Percentiles rank a stretch among this genome's conserved stretches.
Conservation (phyloP, 30 jellyfish, hydroid and myxozoan species). For the Mastigias papua region DNA sequence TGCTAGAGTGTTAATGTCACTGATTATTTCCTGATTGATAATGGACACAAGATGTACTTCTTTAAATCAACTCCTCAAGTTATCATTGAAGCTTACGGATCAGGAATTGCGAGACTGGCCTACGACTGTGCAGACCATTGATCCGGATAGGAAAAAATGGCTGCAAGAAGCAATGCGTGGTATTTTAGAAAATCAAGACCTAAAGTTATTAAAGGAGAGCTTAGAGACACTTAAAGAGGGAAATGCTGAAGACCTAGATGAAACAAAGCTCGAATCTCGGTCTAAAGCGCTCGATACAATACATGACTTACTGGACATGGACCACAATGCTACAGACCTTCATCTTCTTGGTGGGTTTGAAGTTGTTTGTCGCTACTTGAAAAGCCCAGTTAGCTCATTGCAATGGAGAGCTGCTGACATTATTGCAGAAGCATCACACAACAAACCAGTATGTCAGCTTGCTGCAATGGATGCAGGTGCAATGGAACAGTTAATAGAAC, state of each 20-base stretch:
- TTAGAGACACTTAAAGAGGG: conserved; percentile 26
- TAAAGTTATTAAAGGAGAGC: conserved; percentile 47
- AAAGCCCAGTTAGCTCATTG: conserved; percentile 70
- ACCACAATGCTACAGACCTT: conserved; percentile 79
- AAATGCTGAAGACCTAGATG: conserved; percentile 27
- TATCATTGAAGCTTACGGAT: conserved; percentile 74
- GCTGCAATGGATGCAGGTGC: conserved; percentile 64
- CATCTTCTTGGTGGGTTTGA: conserved; percentile 76
- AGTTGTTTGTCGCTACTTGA: conserved; percentile 39
- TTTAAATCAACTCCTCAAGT: conserved; percentile 69
- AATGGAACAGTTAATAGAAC: conserved; percentile 23
- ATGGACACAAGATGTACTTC: conserved; percentile 7
- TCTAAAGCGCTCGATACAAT: conserved; percentile 68
- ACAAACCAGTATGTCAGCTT: conserved; percentile 81
- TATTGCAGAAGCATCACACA: conserved; percentile 82
- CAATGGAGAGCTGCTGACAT: conserved; percentile 92
- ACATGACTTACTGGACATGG: conserved; percentile 54
- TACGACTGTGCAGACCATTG: conserved; percentile 26
- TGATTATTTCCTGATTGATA: no score
- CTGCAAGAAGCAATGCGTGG: conserved; percentile 71
- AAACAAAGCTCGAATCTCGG: conserved; percentile 24
- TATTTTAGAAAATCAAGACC: conserved; percentile 69
- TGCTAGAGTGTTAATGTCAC: no score
- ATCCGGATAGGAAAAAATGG: conserved; percentile 83
- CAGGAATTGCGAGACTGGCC: conserved; percentile 76